phyloP scores from a whole-genome alignment of 2,797 vertebrate genomes.

The Typhlichthys eigenmanni region DNA sequence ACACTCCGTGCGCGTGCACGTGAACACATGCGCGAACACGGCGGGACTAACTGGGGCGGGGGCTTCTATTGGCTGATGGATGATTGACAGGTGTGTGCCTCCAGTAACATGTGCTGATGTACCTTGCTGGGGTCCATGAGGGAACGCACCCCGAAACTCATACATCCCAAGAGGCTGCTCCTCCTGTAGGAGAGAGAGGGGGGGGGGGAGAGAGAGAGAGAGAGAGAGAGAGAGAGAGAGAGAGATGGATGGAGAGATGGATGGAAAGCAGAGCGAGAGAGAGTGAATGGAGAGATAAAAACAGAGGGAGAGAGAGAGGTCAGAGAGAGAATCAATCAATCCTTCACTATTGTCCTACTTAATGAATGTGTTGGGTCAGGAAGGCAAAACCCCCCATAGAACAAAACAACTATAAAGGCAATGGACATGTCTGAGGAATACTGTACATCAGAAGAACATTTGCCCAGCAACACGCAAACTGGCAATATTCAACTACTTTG shows the following conservation, averaged over 20 bases:
- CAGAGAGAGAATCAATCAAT: no score
- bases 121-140: slow-evolving; percentile 83
- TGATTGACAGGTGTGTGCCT: not conserved
- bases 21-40: not conserved
- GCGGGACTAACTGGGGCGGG: not conserved
- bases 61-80: not conserved
- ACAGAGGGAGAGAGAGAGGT: no score
- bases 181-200: slow-evolving; percentile 47
- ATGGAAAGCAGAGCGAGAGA: slow-evolving; percentile 11
- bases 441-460: no score
- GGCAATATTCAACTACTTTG: no score
- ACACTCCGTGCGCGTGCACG: not conserved
- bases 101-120: slow-evolving; percentile 21
- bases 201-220: slow-evolving; percentile 17
- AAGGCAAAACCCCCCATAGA: no score
- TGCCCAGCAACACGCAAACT: no score
- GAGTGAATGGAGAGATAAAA: slow-evolving; percentile 8
- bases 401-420: no score
- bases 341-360: no score
- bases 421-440: no score
- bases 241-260: no score
- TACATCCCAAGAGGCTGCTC: slow-evolving; percentile 82
- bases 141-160: slow-evolving; percentile 88
- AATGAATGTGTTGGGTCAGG: no score
- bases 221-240: not conserved